A percentile compares a stretch with the other conserved stretches of the same genome.
Evolutionary conservation across 2,888 invertebrate genomes (phyloP).

Genomic region (Eulithis testata): DNA sequence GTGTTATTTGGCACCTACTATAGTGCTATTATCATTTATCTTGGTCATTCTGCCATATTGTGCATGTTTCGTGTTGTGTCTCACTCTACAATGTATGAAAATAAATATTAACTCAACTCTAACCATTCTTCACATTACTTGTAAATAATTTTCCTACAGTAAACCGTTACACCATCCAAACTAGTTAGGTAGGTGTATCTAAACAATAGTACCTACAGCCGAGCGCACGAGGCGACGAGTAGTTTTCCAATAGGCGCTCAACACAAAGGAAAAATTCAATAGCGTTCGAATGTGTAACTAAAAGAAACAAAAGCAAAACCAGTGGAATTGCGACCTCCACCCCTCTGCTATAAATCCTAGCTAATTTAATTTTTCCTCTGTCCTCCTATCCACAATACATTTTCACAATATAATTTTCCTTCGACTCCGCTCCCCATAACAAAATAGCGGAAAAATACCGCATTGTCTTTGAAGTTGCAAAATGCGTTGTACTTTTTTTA

Average conservation of each 20-base stretch:
- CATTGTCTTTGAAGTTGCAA: conserved; percentile 28
- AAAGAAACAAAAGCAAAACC: conserved; percentile 35
- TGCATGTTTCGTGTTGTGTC: too few relatives aligned
- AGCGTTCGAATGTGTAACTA: conserved; percentile 31
- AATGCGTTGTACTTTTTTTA: conserved; percentile 7
- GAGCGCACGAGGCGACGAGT: conserved; percentile 6
- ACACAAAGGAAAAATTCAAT: conserved; percentile 30
- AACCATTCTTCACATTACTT: too few relatives aligned
- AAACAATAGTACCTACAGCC: background rate
- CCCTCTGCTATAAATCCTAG: conserved; percentile 38
- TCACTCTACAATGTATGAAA: too few relatives aligned
- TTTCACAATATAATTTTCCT: conserved; percentile 46
- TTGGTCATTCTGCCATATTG: too few relatives aligned
- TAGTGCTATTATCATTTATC: too few relatives aligned
- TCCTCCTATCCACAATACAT: conserved; percentile 47
- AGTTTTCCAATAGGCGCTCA: conserved; percentile 29
- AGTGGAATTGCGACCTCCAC: conserved; percentile 38
- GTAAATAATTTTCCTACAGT: too few relatives aligned
- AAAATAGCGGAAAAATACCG: conserved; percentile 39
- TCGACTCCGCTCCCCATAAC: conserved; percentile 34
- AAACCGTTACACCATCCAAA: background rate
- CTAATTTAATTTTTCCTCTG: conserved; percentile 53
- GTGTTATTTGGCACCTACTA: too few relatives aligned
- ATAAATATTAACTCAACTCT: too few relatives aligned
- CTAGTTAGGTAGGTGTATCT: background rate